Evolutionary conservation across 2,888 invertebrate species (phyloP), one percentile per base, ranked within the genome.

Genomic region (Volucella inflata): DNA sequence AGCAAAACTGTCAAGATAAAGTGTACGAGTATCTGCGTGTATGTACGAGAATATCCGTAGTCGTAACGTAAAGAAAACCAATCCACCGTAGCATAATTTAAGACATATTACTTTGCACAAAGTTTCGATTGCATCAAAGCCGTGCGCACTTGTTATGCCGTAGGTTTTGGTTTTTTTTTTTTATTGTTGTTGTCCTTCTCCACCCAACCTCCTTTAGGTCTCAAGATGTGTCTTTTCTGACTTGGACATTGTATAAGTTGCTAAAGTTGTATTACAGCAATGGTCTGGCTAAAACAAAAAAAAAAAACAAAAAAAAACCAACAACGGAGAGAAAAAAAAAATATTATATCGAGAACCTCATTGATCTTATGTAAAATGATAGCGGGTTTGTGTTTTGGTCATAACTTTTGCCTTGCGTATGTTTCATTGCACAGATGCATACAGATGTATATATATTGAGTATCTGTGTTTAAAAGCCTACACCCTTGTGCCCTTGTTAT

Each of bases 331-430:
- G 36, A 46, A 21, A 53, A 38, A 75, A 71, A 17, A 38, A 51
- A 30, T 10, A 67, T 59, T 72, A 78, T 78, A 79, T 57, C 12
- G 74, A 83, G 80, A 80, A 80, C 64, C 83, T 67, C 77, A 87
- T 87, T 87, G 83, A 87, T 87, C 83, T 87, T 81, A 87, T 82
- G 87, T 81, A 82, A 90, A 90, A 90, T 89, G 89, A 90, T 89
- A 89, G 89, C 90, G 89, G 88, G 88, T 89, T 85, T 74, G 85
- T 85, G 75, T 81, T 80, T 80, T 81, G 80, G 76, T 72, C 80
- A 85, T 87, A 85, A 82, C 76, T 82, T 62, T 76, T 74, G 62
- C 72, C 76, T 76, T 65, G 60, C 65, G 46, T 60, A 40, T 17
- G 30, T 21, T 21, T 1, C 2, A 21, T 21, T 21, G 21, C 21